Conservation (phyloP, 2,888 invertebrate genomes). For the Drymonia ruficornis region DNA sequence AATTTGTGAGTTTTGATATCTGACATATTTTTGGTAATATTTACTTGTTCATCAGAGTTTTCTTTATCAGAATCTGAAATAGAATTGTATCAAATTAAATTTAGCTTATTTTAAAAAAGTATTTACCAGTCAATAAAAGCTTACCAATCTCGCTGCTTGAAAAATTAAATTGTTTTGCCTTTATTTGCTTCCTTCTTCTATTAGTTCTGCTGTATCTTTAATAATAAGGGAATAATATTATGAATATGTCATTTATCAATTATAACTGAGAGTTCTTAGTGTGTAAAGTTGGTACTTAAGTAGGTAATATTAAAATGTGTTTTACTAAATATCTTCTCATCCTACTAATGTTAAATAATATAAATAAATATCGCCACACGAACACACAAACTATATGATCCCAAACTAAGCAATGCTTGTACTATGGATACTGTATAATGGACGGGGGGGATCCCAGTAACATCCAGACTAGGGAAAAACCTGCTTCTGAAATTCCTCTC, state of each 20-base stretch:
- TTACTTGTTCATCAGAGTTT: constrained; percentile 45
- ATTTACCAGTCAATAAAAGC: neutral
- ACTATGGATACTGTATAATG: too few relatives aligned
- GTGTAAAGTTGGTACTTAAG: too few relatives aligned
- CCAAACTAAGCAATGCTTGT: too few relatives aligned
- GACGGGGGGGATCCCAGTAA: too few relatives aligned
- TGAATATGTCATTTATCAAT: too few relatives aligned
- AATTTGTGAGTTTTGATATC: constrained; percentile 63
- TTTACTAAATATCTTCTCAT: too few relatives aligned
- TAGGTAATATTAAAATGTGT: too few relatives aligned
- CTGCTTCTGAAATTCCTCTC: too few relatives aligned
- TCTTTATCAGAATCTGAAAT: constrained; percentile 72
- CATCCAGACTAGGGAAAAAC: too few relatives aligned
- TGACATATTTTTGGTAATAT: constrained; percentile 46
- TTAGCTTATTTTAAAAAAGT: neutral
- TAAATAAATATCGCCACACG: neutral
- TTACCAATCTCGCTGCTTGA: constrained; percentile 58
- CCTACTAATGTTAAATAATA: too few relatives aligned
- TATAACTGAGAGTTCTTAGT: too few relatives aligned
- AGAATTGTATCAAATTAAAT: constrained; percentile 4
- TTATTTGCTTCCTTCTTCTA: constrained; percentile 42
- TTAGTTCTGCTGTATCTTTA: constrained; percentile 55
- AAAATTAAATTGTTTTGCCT: constrained; percentile 50
- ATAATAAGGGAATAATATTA: constrained; percentile 14
- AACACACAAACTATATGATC: too few relatives aligned